Base-by-base conservation (phyloP, 2,888 invertebrate species). In the Craniophora ligustri region DNA sequence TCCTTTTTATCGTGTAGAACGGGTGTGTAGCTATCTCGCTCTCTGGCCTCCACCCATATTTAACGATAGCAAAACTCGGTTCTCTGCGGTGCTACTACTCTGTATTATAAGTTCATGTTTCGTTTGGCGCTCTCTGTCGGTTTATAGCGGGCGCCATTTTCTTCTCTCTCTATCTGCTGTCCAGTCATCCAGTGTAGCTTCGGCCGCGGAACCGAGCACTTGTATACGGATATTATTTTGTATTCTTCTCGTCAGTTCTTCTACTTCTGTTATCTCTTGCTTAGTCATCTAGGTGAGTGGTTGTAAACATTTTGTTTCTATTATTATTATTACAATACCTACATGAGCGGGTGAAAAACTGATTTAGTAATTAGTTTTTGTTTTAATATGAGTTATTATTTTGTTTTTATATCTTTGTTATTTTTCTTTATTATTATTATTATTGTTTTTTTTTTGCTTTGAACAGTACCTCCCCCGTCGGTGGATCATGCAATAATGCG, bases 81-180 rank as follows among this genome's bases (percentile, higher is more conserved):
- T 63, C 74, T 84, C 84, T 85, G 80, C 77, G 58, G 45, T 55
- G 16, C 28, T 36, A 19, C 13, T 80, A 68, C 72, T 81, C 79
- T 81, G 74, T 68, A 42, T 59, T 61, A 69, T 78, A 82, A 81
- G 85, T 86, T 81, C 80, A 65, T 62, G 71, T 80, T 76, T 70
- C 70, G 75, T 79, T 73, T 76, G 74, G 44, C 82, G 71, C 68
- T 70, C 70, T 68, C 69, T 74, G 87, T 76, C 84, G 88, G 83
- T 53, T 68, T 67, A 55, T 73, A 57, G 66, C 67, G 85, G 75
- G 87, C 70, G 91, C 92, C 91, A 92, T 92, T 91, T 92, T 92
- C 91, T 92, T 93, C 92, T 91, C 89, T 86, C 85, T 89, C 86
- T 82, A 85, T 87, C 88, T 85, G 81, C 83, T 81, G 84, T 84